Conservation (phyloP, 2,797 vertebrate species). For the Neoniphon sammara region DNA sequence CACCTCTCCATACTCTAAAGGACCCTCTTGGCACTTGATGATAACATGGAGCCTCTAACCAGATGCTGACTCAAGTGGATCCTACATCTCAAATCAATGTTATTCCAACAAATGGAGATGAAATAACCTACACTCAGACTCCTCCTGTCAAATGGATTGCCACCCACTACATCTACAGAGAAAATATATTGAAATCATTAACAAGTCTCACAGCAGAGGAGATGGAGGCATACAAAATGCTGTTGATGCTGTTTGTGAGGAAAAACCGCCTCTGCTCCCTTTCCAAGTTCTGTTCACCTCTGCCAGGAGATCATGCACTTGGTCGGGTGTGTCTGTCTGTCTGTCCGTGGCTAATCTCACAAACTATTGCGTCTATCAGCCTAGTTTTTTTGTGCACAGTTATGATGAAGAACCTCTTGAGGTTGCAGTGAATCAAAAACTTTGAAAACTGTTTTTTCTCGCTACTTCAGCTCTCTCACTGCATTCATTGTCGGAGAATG, state of each 20-base stretch:
- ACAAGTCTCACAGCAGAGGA: conserved; percentile 50
- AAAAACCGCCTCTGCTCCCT: conserved; percentile 43
- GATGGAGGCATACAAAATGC: conserved; percentile 56
- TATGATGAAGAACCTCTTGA: too few relatives aligned
- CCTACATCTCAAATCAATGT: conserved; percentile 69
- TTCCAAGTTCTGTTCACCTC: conserved; percentile 23
- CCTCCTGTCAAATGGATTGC: conserved; percentile 57
- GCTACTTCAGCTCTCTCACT: too few relatives aligned
- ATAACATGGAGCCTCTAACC: conserved; percentile 43
- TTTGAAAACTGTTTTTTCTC: too few relatives aligned
- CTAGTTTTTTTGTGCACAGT: too few relatives aligned
- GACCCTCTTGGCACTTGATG: conserved; percentile 46
- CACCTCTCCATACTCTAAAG: conserved; percentile 53
- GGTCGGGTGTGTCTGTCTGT: too few relatives aligned
- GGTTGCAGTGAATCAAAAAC: too few relatives aligned
- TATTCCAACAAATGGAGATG: conserved; percentile 70
- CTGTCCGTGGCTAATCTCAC: too few relatives aligned
- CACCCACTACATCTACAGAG: conserved; percentile 50
- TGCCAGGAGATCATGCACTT: too few relatives aligned
- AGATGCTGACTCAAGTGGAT: conserved; percentile 64
- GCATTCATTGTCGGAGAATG: too few relatives aligned
- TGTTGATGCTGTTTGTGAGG: conserved; percentile 35
- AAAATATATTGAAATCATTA: conserved; percentile 67
- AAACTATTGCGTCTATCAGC: too few relatives aligned
- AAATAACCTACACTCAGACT: conserved; percentile 64